Conservation (phyloP, 2,888 invertebrate genomes). For the Acrobasis suavella region DNA sequence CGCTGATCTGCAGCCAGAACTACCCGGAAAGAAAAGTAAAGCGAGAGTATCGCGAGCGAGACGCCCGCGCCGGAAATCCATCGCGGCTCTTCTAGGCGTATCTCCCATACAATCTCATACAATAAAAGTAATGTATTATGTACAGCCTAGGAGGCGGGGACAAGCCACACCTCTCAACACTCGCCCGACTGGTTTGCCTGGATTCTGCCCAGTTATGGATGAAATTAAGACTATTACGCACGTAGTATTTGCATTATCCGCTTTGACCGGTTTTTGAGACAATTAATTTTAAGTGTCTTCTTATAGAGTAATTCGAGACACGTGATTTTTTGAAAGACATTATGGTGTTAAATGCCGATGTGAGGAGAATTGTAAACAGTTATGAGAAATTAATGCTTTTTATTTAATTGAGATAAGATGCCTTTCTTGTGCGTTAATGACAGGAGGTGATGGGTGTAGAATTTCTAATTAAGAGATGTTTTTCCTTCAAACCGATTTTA, state of each 20-base stretch:
- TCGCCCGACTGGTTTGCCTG: slow-evolving; percentile 13
- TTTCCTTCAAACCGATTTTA: no score
- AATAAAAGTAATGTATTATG: slow-evolving; percentile 20
- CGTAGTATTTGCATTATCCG: slow-evolving; percentile 11
- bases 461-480: background rate
- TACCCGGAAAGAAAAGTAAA: background rate
- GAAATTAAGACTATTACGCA: slow-evolving; percentile 17
- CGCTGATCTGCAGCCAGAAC: no score
- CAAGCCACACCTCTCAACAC: slow-evolving; percentile 18
- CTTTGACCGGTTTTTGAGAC: slow-evolving; percentile 6
- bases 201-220: slow-evolving; percentile 1
- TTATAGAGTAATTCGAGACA: slow-evolving; percentile 2
- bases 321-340: background rate
- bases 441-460: background rate
- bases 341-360: background rate
- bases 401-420: slow-evolving; percentile 2
- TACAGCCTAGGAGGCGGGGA: slow-evolving; percentile 18
- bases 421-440: background rate
- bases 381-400: slow-evolving; percentile 6
- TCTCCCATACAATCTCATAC: slow-evolving; percentile 19
- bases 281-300: slow-evolving; percentile 12
- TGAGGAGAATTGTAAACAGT: background rate
- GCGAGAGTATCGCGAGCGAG: background rate
- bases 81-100: background rate
- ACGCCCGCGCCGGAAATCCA: background rate